Conservation (phyloP, 2,113 vertebrate species). For the Odocoileus virginianus region DNA sequence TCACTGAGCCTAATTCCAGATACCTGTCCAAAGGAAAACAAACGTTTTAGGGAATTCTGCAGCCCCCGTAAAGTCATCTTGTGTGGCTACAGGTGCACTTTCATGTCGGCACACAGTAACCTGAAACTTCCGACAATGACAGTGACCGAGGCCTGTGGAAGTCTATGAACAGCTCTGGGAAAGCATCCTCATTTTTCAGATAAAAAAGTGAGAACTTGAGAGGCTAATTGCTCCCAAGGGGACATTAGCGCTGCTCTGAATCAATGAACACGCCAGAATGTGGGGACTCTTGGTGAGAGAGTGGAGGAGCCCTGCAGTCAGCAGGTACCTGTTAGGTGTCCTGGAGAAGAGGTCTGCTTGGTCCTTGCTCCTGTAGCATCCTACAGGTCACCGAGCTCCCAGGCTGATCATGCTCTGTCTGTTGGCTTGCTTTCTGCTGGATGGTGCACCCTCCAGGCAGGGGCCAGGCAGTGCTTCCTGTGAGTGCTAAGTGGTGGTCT, state of each 20-base stretch:
- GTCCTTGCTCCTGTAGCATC: no score
- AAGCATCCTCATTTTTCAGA: neutral
- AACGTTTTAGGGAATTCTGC: neutral
- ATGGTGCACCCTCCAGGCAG: neutral
- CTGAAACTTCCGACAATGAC: no score
- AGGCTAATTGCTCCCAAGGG: neutral
- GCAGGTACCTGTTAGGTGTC: no score
- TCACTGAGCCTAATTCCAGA: neutral
- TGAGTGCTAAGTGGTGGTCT: neutral
- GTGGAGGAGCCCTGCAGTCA: rapidly evolving
- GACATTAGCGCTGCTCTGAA: no score
- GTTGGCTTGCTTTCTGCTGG: neutral
- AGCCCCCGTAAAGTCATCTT: neutral
- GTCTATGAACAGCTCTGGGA: neutral
- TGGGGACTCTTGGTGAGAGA: no score
- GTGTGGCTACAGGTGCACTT: rapidly evolving
- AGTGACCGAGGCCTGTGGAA: rapidly evolving
- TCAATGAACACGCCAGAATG: rapidly evolving
- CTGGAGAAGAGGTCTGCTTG: neutral
- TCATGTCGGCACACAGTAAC: rapidly evolving
- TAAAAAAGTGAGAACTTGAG: neutral
- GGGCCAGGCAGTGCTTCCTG: neutral
- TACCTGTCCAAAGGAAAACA: neutral
- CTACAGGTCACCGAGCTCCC: neutral
- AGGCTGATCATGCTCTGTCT: neutral